phyloP scores from a whole-genome alignment of 2,797 vertebrate genomes.

The Scyliorhinus canicula region DNA sequence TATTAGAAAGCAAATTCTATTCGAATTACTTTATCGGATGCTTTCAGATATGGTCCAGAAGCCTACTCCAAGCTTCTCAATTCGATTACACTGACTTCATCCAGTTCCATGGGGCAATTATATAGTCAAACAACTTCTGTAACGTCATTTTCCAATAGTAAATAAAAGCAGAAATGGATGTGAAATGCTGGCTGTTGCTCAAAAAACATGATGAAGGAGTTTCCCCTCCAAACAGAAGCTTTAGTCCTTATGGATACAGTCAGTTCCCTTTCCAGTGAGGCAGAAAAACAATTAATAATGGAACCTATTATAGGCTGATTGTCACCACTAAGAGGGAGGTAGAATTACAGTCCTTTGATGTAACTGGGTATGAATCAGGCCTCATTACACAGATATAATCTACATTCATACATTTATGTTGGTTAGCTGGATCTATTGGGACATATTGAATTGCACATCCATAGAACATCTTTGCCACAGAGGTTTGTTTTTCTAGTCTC shows the following conservation, averaged over 20 bases:
- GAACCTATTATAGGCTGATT: constrained; percentile 67
- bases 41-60: not conserved
- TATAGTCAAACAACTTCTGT: not conserved
- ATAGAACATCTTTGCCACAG: constrained; percentile 61
- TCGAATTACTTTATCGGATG: not conserved
- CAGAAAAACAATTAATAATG: constrained; percentile 73
- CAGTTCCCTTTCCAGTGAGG: constrained; percentile 21
- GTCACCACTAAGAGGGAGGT: constrained; percentile 64
- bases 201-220: constrained; percentile 10
- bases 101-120: not conserved
- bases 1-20: not conserved
- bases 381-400: constrained; percentile 82
- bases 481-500: constrained; percentile 56
- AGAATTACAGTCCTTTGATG: constrained; percentile 72
- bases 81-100: not conserved
- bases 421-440: constrained; percentile 66
- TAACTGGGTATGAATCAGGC: constrained; percentile 75
- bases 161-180: constrained; percentile 16
- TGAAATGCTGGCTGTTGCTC: constrained; percentile 15
- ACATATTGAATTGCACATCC: constrained; percentile 72
- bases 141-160: not conserved
- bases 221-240: constrained; percentile 26
- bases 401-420: constrained; percentile 77
- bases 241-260: not conserved
- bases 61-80: not conserved